Base-by-base conservation (phyloP, 2,888 invertebrate species). In the Drosophila macrospina region DNA sequence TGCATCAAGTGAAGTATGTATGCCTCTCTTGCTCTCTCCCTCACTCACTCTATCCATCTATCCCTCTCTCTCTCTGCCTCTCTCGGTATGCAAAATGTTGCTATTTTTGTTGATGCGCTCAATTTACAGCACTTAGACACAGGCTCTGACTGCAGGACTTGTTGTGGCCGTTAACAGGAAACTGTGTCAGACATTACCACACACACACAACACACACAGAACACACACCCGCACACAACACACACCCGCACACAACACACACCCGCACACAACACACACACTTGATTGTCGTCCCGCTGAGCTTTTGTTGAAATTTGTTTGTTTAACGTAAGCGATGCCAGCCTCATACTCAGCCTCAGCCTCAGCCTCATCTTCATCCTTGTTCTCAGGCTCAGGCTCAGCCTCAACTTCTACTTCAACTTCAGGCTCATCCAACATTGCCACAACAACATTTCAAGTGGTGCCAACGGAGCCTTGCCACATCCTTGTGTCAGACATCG, bases 21-120 rank as follows among this genome's bases (percentile, higher is more conserved):
- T 26, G 15, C 26, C 11, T 10, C 0, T 41, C 15, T 15, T 8
- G 26, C 13, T 42, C 26, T 8, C 10, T 47, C 45, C 4, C 4
- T 16, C 13, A 4, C 13, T 13, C n/a, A 1, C 51, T 8, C 2
- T 54, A 2, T 11, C 8, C 24, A 1, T 13, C 1, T 8, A 4
- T 39, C 7, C 13, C n/a, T 24, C n/a, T 41, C 42, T 26, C 55
- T 34, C 5, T 24, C 1, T 8, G 4, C 39, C 7, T 24, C 10
- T 13, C 8, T 41, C 42, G 20, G 52, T 28, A 62, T 52, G 55
- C 50, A 73, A 73, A 73, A 56, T 70, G 69, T 54, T 67, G 73
- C 65, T 72, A 71, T 69, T 77, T 71, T 74, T 71, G 69, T 73
- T 65, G 80, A 78, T 81, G 78, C 75, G 80, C 83, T 81, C 83